Base-by-base conservation (phyloP, 2,888 invertebrate genomes). In the Pyralis farinalis region DNA sequence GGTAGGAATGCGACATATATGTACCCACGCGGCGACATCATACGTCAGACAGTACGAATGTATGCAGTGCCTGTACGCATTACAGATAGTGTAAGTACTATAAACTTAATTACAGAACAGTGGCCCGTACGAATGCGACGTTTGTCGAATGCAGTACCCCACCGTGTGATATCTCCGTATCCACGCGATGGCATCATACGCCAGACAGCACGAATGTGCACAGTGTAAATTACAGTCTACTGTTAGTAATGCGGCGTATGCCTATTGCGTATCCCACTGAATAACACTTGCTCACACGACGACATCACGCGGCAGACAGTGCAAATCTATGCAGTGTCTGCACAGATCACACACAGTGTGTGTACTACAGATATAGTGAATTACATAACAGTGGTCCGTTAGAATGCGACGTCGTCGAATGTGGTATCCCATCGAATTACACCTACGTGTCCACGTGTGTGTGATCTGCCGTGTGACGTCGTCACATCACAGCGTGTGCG, bases 321-420 rank as follows among this genome's bases (percentile, higher is more conserved):
- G n/a, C n/a, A n/a, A n/a, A n/a, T n/a, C n/a, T n/a, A n/a, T n/a
- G 16, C 51, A 49, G 1, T 85, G 86, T 40, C 39, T 40, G 0
- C 73, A 79, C 35, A 39, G 55, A 0, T 54, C 78, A 0, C 80
- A 79, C 35, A 85, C 86, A 1, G 63, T 64, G 85, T 83, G 22
- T 72, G 78, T 67, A 36, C 12, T 7, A 16, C 16, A 16, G 16
- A 16, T 11, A n/a, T n/a, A n/a, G n/a, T n/a, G n/a, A n/a, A n/a
- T n/a, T n/a, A n/a, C n/a, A n/a, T n/a, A n/a, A n/a, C n/a, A n/a
- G n/a, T n/a, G n/a, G n/a, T n/a, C n/a, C n/a, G n/a, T n/a, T n/a
- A n/a, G n/a, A n/a, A n/a, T n/a, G n/a, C n/a, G n/a, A n/a, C n/a
- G n/a, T n/a, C n/a, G n/a, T n/a, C n/a, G n/a, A n/a, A n/a, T n/a